Base-by-base conservation (phyloP, 2,888 invertebrate genomes). In the Vandiemenella viatica region DNA sequence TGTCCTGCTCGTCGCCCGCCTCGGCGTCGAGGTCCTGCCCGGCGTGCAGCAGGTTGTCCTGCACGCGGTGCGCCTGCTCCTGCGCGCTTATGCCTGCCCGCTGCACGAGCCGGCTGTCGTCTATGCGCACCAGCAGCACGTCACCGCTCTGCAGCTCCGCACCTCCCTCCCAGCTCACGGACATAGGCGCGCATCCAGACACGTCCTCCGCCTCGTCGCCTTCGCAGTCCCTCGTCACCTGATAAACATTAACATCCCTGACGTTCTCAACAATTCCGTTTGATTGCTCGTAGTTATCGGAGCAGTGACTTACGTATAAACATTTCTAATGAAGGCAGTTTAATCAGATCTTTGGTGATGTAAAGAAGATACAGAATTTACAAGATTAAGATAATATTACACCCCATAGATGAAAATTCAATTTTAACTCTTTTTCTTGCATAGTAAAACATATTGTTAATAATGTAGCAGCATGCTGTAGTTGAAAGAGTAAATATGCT, bases 91-190 rank as follows among this genome's bases (percentile, higher is more conserved):
- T 4, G 15, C 6, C n/a, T 7, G 40, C 17, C 19, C 20, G 19
- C 6, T 40, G 37, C 5, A 45, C 37, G 4, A 51, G 51, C 6
- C 51, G 66, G 48, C 75, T 69, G 65, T 80, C 80, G 58, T 79
- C 77, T 65, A 81, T 78, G 65, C 79, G 75, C 43, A 81, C 79
- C 62, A 80, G 72, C 57, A 81, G 73, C 57, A 80, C 77, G 66
- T 81, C 81, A 16, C 80, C 81, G 55, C 77, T 79, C 65, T 81
- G 81, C 56, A 81, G 78, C 65, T 79, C 79, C 26, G 75, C 75
- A 51, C 75, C 68, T 42, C 77, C 79, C 60, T 79, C 77, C 80
- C 80, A 80, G 51, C 75, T 76, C 55, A 75, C 69, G 57, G 74
- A 67, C 66, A 72, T 40, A 23, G 32, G 54, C 47, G 45, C 53